Percentiles rank a stretch among this genome's conserved stretches.
Conservation (phyloP, 1,140 invertebrate species). For the Tetragonula clypearis region DNA sequence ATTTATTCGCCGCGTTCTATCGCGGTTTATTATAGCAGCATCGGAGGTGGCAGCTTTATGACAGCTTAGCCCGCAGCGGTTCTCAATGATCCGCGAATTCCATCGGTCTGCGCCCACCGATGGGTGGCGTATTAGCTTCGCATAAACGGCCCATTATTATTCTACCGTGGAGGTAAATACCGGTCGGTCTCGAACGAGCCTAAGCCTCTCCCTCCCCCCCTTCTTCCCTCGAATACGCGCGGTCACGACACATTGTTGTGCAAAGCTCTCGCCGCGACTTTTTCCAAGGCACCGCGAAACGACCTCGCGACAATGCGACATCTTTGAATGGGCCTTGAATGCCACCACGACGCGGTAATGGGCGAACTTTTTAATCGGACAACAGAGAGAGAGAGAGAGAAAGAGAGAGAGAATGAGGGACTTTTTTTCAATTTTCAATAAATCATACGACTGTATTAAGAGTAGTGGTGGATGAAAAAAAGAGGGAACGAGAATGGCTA, state of each 20-base stretch:
- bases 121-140: slow-evolving; percentile 23
- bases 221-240: slow-evolving; percentile 13
- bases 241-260: slow-evolving; percentile 48
- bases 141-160: slow-evolving; percentile 48
- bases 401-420: neutral
- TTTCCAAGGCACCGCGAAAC: slow-evolving; percentile 49
- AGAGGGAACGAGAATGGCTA: slow-evolving; percentile 6
- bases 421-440: slow-evolving; percentile 49
- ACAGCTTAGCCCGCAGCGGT: slow-evolving; percentile 50
- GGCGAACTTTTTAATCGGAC: slow-evolving; percentile 64
- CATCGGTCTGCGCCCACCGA: neutral
- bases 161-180: slow-evolving; percentile 45
- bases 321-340: slow-evolving; percentile 64
- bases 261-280: slow-evolving; percentile 21
- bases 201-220: neutral
- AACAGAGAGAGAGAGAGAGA: neutral
- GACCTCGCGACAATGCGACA: slow-evolving; percentile 62
- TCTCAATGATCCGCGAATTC: slow-evolving; percentile 44
- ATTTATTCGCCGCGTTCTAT: slow-evolving; percentile 38
- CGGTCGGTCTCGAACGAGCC: slow-evolving; percentile 6
- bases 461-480: neutral
- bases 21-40: slow-evolving; percentile 42
- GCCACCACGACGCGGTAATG: slow-evolving; percentile 58
- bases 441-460: slow-evolving; percentile 58
- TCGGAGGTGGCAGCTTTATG: slow-evolving; percentile 46